Conservation (phyloP, 2,888 invertebrate species). For the Folsomia manolachei region DNA sequence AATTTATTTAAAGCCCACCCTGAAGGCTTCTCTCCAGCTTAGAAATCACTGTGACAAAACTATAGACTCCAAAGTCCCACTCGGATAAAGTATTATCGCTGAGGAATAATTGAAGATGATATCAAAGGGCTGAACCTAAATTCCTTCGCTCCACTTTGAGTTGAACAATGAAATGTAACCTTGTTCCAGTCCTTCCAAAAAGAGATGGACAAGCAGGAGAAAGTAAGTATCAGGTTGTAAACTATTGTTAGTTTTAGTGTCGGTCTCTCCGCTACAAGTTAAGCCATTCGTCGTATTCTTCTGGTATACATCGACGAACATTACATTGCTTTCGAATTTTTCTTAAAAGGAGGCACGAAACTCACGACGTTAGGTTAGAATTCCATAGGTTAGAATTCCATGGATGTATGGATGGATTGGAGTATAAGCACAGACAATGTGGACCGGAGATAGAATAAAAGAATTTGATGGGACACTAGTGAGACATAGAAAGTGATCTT, state of each 20-base stretch:
- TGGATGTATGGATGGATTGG: background rate
- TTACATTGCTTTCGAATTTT: no score
- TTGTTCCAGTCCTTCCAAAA: conserved; percentile 11
- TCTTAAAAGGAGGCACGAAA: no score
- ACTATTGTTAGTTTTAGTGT: conserved; percentile 8
- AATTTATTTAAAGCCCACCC: background rate
- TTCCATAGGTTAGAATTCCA: no score
- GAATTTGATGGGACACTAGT: conserved; percentile 44
- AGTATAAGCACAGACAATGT: conserved; percentile 24
- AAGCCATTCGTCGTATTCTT: background rate
- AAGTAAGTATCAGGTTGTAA: background rate
- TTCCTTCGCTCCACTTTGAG: background rate
- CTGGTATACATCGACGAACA: no score
- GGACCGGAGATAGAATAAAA: conserved; percentile 29
- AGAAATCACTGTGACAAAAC: background rate
- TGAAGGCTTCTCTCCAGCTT: background rate
- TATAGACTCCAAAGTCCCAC: background rate
- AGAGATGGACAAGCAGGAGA: conserved; percentile 10
- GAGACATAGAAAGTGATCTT: conserved; percentile 44
- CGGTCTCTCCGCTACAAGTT: background rate
- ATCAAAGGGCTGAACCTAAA: conserved; percentile 16
- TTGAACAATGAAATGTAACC: no score
- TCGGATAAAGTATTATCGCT: background rate
- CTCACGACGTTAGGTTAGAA: background rate
- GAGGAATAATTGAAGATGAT: conserved; percentile 25